These are phyloP conservation scores for Etheostoma perlongum DNA, from an alignment of 2,797 vertebrate species.

Conservation along the genomic window DNA sequence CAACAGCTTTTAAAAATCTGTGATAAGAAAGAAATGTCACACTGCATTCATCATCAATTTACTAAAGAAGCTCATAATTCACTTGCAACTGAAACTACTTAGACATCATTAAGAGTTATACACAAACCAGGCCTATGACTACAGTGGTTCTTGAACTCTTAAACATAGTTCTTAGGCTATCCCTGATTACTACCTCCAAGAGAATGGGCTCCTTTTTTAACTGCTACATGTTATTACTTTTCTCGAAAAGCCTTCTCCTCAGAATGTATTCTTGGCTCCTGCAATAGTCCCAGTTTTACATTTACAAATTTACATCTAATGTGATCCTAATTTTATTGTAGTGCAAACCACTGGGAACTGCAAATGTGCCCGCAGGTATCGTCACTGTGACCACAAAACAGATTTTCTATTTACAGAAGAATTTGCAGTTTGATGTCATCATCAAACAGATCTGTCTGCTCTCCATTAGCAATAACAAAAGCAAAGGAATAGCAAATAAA, in stretches of 20 bases:
- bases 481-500: not conserved
- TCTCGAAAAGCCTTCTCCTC: constrained; percentile 25
- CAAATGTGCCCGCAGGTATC: constrained; percentile 46
- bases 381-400: constrained; percentile 61
- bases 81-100: constrained; percentile 2
- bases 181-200: constrained; percentile 2
- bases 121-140: not conserved
- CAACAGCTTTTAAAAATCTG: constrained; percentile 21
- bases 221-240: not conserved
- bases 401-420: constrained; percentile 50
- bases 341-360: constrained; percentile 47
- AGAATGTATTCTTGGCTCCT: constrained; percentile 25
- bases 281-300: constrained; percentile 54
- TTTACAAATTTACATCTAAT: constrained; percentile 54
- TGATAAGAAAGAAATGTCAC: constrained; percentile 23
- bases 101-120: constrained; percentile 10
- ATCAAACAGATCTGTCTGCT: constrained; percentile 18
- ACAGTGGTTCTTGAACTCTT: not conserved
- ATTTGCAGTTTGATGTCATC: constrained; percentile 54
- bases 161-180: constrained; percentile 7
- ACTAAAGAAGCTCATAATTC: constrained; percentile 22
- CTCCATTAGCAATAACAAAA: constrained; percentile 33
- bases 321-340: constrained; percentile 55
- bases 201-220: constrained; percentile 10
- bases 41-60: constrained; percentile 36